Percentiles rank a stretch among this genome's conserved stretches.
These are phyloP conservation scores for Drosophila pandora DNA, from an alignment of 1,140 invertebrate species.

Conservation along the genomic window DNA sequence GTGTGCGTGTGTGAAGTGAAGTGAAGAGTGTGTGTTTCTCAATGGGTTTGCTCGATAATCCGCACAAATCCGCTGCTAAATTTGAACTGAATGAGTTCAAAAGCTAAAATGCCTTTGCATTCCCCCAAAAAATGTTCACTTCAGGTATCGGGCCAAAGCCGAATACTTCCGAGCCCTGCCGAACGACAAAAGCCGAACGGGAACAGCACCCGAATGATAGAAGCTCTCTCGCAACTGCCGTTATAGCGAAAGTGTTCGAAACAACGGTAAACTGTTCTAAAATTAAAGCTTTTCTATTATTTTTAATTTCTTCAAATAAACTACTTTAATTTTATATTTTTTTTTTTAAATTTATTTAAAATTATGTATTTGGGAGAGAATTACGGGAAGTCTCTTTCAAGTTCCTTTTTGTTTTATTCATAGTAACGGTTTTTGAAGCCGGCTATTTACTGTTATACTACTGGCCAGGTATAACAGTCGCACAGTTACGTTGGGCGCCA, in stretches of 20 bases:
- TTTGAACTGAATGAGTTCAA: slow-evolving; percentile 82
- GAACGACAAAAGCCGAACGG: slow-evolving; percentile 26
- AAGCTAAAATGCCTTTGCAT: slow-evolving; percentile 79
- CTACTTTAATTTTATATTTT: neutral
- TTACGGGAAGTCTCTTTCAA: neutral
- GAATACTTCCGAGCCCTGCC: neutral
- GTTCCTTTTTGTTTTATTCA: neutral
- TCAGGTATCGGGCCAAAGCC: slow-evolving; percentile 9
- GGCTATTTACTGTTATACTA: slow-evolving; percentile 6
- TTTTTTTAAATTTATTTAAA: neutral
- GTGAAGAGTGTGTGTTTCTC: slow-evolving; percentile 22
- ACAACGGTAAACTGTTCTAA: slow-evolving; percentile 8
- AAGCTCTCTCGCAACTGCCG: slow-evolving; percentile 25
- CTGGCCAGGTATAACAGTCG: slow-evolving; percentile 38
- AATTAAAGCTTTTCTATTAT: slow-evolving; percentile 5
- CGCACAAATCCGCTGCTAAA: slow-evolving; percentile 81
- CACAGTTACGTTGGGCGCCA: slow-evolving; percentile 18
- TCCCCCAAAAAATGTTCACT: slow-evolving; percentile 58
- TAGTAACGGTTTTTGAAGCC: neutral
- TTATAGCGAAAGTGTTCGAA: slow-evolving; percentile 37
- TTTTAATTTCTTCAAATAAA: neutral
- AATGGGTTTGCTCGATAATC: slow-evolving; percentile 43
- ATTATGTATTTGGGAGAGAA: neutral
- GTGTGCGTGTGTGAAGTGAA: slow-evolving; percentile 35
- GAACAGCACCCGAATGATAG: neutral